Conservation (phyloP, 35 echinoderm and acorn worm species). For the Apostichopus californicus region DNA sequence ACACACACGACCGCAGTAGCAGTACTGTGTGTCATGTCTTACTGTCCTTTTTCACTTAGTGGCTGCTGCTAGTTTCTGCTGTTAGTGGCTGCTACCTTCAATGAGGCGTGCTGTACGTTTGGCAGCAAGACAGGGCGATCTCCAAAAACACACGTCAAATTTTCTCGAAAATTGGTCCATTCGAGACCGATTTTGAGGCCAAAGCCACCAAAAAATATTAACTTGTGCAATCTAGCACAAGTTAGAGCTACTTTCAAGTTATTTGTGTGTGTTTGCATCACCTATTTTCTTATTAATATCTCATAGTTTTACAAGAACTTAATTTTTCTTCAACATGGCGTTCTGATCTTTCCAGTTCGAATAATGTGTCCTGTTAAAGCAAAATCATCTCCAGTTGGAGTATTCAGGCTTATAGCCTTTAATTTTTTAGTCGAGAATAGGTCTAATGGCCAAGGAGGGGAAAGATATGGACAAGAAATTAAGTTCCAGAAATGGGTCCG, state of each 20-base stretch:
- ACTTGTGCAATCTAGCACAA: constrained; percentile 87
- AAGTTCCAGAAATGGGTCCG: constrained; percentile 50
- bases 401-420: constrained; percentile 46
- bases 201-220: constrained; percentile 19
- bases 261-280: constrained; percentile 46
- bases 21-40: no score
- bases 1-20: no score
- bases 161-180: constrained; percentile 65
- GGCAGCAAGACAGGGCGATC: background rate
- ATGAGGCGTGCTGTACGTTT: background rate
- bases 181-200: constrained; percentile 65
- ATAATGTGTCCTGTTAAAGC: constrained; percentile 67
- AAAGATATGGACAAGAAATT: constrained; percentile 85
- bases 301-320: constrained; percentile 43
- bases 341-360: constrained; percentile 58
- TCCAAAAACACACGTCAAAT: background rate
- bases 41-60: no score
- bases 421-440: constrained; percentile 29
- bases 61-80: no score
- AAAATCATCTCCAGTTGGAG: constrained; percentile 71
- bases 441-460: constrained; percentile 61
- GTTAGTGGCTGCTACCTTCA: no score
- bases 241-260: constrained; percentile 40
- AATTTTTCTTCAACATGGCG: constrained; percentile 77
- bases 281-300: constrained; percentile 48